Percentiles rank a stretch among this genome's conserved stretches.
phyloP scores from a whole-genome alignment of 2,113 vertebrate genomes.

The Ellobius talpinus region DNA sequence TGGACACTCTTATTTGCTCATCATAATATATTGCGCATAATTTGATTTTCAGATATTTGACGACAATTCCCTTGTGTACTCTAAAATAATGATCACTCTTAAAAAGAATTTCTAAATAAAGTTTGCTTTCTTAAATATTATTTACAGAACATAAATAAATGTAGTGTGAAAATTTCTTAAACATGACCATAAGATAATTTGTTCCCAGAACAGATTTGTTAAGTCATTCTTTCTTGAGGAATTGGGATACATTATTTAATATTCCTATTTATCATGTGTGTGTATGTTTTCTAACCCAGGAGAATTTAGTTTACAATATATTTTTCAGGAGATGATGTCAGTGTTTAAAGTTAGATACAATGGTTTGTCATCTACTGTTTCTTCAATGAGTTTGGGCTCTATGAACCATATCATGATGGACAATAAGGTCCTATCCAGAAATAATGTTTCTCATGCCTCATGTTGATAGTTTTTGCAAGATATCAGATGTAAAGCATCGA shows the following conservation, averaged over 20 bases:
- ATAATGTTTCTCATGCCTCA: background rate
- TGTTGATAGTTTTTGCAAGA: background rate
- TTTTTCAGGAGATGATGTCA: background rate
- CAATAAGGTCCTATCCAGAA: background rate
- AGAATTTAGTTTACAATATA: background rate
- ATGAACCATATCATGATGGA: background rate
- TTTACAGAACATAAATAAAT: background rate
- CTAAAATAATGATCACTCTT: slow-evolving; percentile 48
- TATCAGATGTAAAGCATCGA: background rate
- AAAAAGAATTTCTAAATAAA: slow-evolving; percentile 45
- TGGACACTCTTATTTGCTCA: background rate
- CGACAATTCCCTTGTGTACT: slow-evolving; percentile 8
- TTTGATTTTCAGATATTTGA: slow-evolving; percentile 44
- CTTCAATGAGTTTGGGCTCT: background rate
- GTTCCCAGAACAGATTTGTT: background rate
- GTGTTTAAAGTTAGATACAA: background rate
- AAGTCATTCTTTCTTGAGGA: background rate
- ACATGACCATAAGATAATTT: background rate
- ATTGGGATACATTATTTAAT: background rate
- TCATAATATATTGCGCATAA: background rate
- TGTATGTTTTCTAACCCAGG: background rate
- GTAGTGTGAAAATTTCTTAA: background rate
- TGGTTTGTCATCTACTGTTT: background rate
- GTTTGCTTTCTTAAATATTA: background rate
- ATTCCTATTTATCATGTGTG: background rate